Percentiles rank a stretch among this genome's conserved stretches.
Conservation (phyloP, 2,888 invertebrate genomes). For the Pseudoips prasinana region DNA sequence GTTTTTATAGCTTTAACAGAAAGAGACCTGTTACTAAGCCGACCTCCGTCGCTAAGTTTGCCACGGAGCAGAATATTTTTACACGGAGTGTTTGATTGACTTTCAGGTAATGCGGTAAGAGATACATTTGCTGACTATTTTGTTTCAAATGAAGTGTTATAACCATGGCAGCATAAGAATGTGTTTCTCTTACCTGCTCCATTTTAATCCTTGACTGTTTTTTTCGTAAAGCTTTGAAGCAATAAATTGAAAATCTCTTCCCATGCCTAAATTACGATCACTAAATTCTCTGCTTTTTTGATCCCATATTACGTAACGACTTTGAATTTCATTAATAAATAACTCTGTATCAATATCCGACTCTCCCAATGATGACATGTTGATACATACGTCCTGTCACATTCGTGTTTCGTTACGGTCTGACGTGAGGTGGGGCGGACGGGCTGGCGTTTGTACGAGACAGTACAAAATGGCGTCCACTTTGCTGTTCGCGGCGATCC, state of each 20-base stretch:
- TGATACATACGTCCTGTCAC: slow-evolving; percentile 5
- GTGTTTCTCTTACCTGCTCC: slow-evolving; percentile 18
- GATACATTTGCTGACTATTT: slow-evolving; percentile 14
- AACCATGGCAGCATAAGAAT: slow-evolving; percentile 20
- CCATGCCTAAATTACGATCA: slow-evolving; percentile 17
- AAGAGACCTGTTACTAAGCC: too few relatives aligned
- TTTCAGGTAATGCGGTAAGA: slow-evolving; percentile 11
- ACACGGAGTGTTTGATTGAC: slow-evolving; percentile 11
- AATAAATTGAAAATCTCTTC: slow-evolving; percentile 19
- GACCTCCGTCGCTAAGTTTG: too few relatives aligned
- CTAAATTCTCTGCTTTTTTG: slow-evolving; percentile 14
- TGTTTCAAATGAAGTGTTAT: slow-evolving; percentile 18
- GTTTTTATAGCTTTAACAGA: too few relatives aligned
- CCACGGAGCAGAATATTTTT: too few relatives aligned
- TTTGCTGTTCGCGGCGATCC: background rate
- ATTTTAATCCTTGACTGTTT: slow-evolving; percentile 22
- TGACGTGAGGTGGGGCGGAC: background rate
- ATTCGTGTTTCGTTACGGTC: slow-evolving; percentile 11
- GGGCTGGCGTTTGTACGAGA: slow-evolving; percentile 1
- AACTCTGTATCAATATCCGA: slow-evolving; percentile 14
- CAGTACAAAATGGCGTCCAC: slow-evolving; percentile 2
- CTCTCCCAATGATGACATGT: slow-evolving; percentile 5
- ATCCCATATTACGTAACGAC: slow-evolving; percentile 16
- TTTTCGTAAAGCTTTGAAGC: slow-evolving; percentile 14
- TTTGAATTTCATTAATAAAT: slow-evolving; percentile 19